phyloP scores from a whole-genome alignment of 2,888 invertebrate genomes.

The Erebia epiphron region DNA sequence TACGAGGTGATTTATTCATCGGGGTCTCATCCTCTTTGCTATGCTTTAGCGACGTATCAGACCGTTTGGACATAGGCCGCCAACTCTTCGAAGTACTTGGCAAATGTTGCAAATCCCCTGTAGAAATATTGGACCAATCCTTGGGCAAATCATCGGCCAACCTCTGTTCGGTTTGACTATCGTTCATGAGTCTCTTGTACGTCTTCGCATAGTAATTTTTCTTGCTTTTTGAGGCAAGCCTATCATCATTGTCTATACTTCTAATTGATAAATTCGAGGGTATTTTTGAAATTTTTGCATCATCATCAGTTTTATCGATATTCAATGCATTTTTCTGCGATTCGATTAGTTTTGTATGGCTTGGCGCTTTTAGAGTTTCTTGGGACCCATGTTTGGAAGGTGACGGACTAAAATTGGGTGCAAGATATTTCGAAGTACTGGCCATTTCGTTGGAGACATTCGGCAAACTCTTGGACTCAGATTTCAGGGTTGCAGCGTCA shows the following conservation, averaged over 20 bases:
- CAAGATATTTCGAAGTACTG: conserved; percentile 24
- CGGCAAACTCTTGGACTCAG: conserved; percentile 23
- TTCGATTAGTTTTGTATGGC: conserved; percentile 3
- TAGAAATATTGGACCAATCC: not conserved
- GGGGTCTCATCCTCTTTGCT: not conserved
- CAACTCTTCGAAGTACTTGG: conserved; percentile 20
- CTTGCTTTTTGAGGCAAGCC: conserved; percentile 2
- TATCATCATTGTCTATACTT: not conserved
- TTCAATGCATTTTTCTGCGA: not conserved
- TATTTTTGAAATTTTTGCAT: not conserved
- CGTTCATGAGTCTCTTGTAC: conserved; percentile 23
- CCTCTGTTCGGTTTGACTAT: conserved; percentile 9
- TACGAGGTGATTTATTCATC: not conserved
- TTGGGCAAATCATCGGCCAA: not conserved
- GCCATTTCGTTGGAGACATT: conserved; percentile 21
- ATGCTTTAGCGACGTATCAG: not conserved
- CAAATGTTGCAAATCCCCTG: conserved; percentile 17
- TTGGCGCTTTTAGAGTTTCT: conserved; percentile 13
- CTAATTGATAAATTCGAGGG: conserved; percentile 11
- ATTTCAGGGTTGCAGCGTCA: not conserved
- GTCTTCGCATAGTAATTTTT: conserved; percentile 35
- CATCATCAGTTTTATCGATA: not conserved
- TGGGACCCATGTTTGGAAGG: conserved; percentile 13
- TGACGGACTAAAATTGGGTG: not conserved
- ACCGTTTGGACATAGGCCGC: not conserved